These are phyloP conservation scores for Tapirus terrestris DNA, from an alignment of 2,113 vertebrate species.

Conservation along the genomic window DNA sequence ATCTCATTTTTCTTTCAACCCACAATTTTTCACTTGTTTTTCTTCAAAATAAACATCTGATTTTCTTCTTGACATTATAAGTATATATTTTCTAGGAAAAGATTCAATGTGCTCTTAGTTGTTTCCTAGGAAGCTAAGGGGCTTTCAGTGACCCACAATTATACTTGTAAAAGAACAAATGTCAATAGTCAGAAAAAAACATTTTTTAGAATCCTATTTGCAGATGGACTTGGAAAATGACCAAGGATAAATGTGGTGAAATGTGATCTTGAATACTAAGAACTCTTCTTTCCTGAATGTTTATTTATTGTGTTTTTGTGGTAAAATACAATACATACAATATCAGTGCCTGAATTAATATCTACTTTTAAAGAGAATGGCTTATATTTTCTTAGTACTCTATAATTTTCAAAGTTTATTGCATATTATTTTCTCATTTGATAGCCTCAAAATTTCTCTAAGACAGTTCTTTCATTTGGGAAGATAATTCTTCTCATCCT, in stretches of 20 bases:
- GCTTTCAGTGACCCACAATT: background rate
- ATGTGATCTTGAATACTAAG: background rate
- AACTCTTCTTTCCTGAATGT: background rate
- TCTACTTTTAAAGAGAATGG: background rate
- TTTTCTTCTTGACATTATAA: background rate
- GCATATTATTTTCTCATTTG: background rate
- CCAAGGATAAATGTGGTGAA: background rate
- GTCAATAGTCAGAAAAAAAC: background rate
- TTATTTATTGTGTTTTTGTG: background rate
- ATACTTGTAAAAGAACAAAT: constrained; percentile 40
- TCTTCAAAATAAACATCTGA: constrained; percentile 3
- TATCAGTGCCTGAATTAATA: background rate
- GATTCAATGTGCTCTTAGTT: background rate
- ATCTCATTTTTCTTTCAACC: constrained; percentile 47
- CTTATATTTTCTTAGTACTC: background rate
- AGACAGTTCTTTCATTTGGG: background rate
- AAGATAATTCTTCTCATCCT: background rate
- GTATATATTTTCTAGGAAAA: background rate
- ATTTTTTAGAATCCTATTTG: background rate
- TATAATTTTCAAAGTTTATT: background rate
- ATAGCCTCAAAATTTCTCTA: constrained; percentile 37
- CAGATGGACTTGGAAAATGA: constrained; percentile 33
- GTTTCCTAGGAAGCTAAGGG: background rate
- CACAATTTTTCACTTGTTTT: constrained; percentile 43
- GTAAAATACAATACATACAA: background rate